These are phyloP conservation scores for Diabrotica undecimpunctata DNA, from an alignment of 1,140 invertebrate genomes.

Conservation along the genomic window DNA sequence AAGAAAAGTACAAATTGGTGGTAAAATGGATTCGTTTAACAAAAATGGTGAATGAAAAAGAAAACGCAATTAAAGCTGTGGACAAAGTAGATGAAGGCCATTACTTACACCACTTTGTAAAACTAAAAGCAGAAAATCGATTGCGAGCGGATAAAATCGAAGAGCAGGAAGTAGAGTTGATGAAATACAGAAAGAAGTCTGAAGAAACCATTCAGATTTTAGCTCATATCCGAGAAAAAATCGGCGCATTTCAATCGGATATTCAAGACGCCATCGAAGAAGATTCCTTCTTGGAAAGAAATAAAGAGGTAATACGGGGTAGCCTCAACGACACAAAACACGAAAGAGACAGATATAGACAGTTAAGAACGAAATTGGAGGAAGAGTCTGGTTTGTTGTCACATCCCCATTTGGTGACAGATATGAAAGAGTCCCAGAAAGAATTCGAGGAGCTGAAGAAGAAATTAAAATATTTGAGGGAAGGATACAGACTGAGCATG, in stretches of 20 bases:
- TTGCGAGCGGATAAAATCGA: conserved; percentile 45
- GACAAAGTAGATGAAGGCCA: conserved; percentile 26
- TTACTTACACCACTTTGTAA: conserved; percentile 41
- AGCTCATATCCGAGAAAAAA: conserved; percentile 45
- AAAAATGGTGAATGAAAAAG: conserved; percentile 27
- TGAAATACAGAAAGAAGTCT: conserved; percentile 34
- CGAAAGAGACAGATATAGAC: conserved; percentile 18
- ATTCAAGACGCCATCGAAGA: conserved; percentile 19
- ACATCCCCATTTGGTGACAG: conserved; percentile 23
- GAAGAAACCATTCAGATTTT: conserved; percentile 38
- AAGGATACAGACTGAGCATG: conserved; percentile 18
- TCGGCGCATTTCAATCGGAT: conserved; percentile 23
- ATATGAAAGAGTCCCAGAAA: conserved; percentile 25
- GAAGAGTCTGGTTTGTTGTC: conserved; percentile 29
- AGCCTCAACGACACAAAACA: conserved; percentile 20
- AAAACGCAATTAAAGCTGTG: conserved; percentile 21
- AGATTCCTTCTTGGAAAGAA: not conserved
- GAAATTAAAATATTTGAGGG: conserved; percentile 17
- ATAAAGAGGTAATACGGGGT: not conserved
- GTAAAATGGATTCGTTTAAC: conserved; percentile 32
- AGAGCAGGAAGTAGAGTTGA: conserved; percentile 42
- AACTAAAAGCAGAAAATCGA: conserved; percentile 41
- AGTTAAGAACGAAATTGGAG: conserved; percentile 17
- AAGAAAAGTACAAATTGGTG: conserved; percentile 29
- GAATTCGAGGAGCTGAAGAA: conserved; percentile 10